phyloP scores from a whole-genome alignment of 2,888 invertebrate species.

The Drosophila pseudotakahashii region DNA sequence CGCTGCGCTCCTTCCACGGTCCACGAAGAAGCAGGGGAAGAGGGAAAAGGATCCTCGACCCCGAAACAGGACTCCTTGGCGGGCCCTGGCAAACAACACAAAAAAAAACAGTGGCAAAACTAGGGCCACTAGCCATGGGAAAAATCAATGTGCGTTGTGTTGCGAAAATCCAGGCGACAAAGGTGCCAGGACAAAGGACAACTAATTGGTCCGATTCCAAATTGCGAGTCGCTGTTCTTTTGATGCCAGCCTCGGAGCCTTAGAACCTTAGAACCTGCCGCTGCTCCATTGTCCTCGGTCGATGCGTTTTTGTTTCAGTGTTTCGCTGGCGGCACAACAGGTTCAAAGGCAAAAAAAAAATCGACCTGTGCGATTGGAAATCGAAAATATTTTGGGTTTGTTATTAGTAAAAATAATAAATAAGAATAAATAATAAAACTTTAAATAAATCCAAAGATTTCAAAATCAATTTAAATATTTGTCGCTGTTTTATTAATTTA shows the following conservation, averaged over 20 bases:
- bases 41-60: slow-evolving; percentile 5
- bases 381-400: no score
- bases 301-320: slow-evolving; percentile 12
- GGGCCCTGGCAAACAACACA: no score
- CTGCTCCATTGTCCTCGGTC: slow-evolving; percentile 25
- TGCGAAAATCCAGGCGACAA: slow-evolving; percentile 36
- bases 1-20: slow-evolving; percentile 51
- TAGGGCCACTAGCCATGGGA: slow-evolving; percentile 24
- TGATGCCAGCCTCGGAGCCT: background rate
- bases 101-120: background rate
- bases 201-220: slow-evolving; percentile 65
- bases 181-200: slow-evolving; percentile 55
- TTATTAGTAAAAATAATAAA: no score
- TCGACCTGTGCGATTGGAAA: slow-evolving; percentile 6
- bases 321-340: slow-evolving; percentile 32
- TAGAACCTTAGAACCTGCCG: slow-evolving; percentile 32
- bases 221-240: slow-evolving; percentile 50
- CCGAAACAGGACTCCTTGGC: background rate
- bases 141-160: slow-evolving; percentile 24
- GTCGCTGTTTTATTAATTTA: no score
- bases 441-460: no score
- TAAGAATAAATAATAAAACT: no score
- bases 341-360: slow-evolving; percentile 22
- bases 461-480: no score
- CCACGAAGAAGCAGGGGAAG: background rate